These are phyloP conservation scores for Anastrepha ludens DNA, from an alignment of 1,140 invertebrate species.

Conservation along the genomic window DNA sequence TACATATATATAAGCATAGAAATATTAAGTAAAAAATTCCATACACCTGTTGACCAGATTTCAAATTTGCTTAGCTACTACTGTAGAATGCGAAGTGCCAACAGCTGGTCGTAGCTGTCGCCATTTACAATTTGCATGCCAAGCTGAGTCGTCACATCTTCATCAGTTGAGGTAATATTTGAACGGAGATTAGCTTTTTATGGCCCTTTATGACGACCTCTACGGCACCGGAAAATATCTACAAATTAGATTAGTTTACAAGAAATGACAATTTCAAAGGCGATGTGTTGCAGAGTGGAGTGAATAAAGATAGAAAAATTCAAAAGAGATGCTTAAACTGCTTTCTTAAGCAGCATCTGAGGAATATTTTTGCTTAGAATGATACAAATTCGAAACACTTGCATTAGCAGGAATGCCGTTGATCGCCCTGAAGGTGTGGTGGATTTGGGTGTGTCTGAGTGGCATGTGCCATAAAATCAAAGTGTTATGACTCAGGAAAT, in stretches of 20 bases:
- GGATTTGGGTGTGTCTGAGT: too few species aligned
- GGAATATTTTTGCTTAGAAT: too few species aligned
- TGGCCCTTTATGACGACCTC: neutral
- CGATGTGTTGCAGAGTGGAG: neutral
- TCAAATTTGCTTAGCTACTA: neutral
- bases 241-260: conserved; percentile 38
- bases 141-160: neutral
- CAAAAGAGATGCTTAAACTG: too few species aligned
- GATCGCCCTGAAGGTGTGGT: too few species aligned
- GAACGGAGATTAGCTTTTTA: conserved; percentile 44
- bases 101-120: neutral
- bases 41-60: conserved; percentile 15
- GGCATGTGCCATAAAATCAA: too few species aligned
- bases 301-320: too few species aligned
- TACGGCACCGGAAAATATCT: conserved; percentile 24
- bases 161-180: conserved; percentile 17
- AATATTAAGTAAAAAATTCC: neutral
- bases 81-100: neutral
- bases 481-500: too few species aligned
- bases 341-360: too few species aligned
- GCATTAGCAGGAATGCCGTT: too few species aligned
- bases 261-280: conserved; percentile 24
- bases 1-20: neutral
- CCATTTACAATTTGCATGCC: neutral
- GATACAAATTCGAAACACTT: too few species aligned